Conservation (phyloP, 2,113 vertebrate genomes). For the Apodemus speciosus region DNA sequence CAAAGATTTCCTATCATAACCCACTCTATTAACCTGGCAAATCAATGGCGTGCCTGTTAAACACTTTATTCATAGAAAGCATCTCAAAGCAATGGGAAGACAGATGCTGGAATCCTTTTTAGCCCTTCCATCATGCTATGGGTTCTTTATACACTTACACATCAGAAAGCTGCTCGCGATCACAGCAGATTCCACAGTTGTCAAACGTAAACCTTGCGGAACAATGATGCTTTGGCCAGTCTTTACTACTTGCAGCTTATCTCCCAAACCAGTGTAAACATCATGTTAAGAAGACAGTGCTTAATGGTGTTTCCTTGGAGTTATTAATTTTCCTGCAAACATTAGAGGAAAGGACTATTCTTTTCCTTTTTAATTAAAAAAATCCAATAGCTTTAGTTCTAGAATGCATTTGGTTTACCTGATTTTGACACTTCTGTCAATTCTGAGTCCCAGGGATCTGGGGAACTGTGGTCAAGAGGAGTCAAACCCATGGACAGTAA, state of each 20-base stretch:
- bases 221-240: background rate
- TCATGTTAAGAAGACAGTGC: background rate
- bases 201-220: background rate
- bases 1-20: background rate
- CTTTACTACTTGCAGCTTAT: background rate
- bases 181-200: background rate
- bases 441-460: background rate
- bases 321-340: slow-evolving; percentile 19
- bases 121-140: background rate
- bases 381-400: slow-evolving; percentile 28
- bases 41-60: background rate
- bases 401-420: background rate
- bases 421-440: background rate
- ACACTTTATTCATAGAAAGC: background rate
- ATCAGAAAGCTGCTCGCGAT: background rate
- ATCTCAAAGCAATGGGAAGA: background rate
- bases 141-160: background rate
- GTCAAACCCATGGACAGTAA: background rate
- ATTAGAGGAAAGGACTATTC: background rate
- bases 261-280: background rate
- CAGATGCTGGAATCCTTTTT: background rate
- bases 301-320: background rate
- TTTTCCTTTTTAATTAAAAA: background rate
- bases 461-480: background rate
- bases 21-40: background rate